Evolutionary conservation across 2,888 invertebrate species (phyloP).

Genomic region (Penaeus monodon): DNA sequence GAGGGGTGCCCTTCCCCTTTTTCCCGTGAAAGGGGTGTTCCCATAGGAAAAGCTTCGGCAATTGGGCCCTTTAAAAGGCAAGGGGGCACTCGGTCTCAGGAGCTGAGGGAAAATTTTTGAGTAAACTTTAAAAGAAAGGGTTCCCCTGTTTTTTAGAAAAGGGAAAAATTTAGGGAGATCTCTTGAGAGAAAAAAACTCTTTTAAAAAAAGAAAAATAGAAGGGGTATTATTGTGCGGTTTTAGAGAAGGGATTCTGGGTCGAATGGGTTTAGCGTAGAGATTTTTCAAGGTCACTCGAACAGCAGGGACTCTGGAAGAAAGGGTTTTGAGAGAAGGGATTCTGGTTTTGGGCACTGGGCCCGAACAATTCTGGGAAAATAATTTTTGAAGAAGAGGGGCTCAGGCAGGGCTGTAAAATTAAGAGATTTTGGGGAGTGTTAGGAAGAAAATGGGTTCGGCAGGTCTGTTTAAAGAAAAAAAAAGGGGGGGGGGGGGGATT

Average conservation of each 20-base stretch:
- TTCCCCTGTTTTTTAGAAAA: background rate
- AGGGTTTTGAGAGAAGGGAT: slow-evolving; percentile 13
- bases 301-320: background rate
- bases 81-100: slow-evolving; percentile 21
- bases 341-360: background rate
- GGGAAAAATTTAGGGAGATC: background rate
- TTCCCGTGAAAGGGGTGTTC: background rate
- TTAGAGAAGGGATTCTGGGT: slow-evolving; percentile 8
- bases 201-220: no score
- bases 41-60: background rate
- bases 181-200: background rate
- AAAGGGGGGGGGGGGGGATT: no score
- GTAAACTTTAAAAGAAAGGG: slow-evolving; percentile 9
- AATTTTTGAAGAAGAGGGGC: background rate
- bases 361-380: no score
- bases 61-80: background rate
- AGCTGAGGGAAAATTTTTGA: slow-evolving; percentile 13
- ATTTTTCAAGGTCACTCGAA: no score
- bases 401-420: background rate
- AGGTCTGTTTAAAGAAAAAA: background rate
- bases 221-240: background rate
- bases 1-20: slow-evolving; percentile 14
- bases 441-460: background rate
- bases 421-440: background rate
- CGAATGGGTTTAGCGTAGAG: background rate